Base-by-base conservation (phyloP, 1,140 invertebrate genomes). In the Drosophila elegans region DNA sequence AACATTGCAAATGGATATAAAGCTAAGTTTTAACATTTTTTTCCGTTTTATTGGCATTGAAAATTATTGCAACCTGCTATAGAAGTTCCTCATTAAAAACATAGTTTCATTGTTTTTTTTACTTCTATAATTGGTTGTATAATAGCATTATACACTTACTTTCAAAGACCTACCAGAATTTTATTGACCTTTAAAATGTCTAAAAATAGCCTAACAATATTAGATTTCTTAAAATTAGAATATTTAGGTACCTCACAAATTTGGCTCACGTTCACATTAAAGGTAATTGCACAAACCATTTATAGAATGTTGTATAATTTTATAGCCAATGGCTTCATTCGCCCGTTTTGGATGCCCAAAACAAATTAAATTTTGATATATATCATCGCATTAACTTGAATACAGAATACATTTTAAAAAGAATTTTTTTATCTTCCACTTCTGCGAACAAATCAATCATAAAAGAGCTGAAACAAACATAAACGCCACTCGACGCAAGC, bases 401-500 rank as follows among this genome's bases (percentile, higher is more conserved):
- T 11, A 60, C 25, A 57, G 46, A 49, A 41, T 41, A 60, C 39
- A 9, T 41, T 39, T 11, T 42, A 39, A 6, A 34, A 41, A 36
- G 13, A 52, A 56, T 66, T 52, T 57, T 51, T 39, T 51, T 27
- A 34, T 32, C 12, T 53, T n/a, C 53, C 13, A 39, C 25, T 36
- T 10, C 6, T 16, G 4, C 11, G 4, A n/a, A 42, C 63, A 72
- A 55, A 53, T 74, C 71, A 74, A 74, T 75, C 53, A 75, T 41
- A 44, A 52, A 56, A 32, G 56, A 39, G 38, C 42, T 25, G 36
- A 52, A n/a, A 32, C 39, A 71, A 72, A 61, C 66, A 54, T 34
- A 72, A 29, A 29, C 34, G 46, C 16, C 21, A 34, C 42, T 57
- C 32, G 51, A 46, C 71, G 16, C 16, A 29, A 46, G 45, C 51